Base-by-base conservation (phyloP, 2,113 vertebrate species). In the Phoxinus phoxinus region DNA sequence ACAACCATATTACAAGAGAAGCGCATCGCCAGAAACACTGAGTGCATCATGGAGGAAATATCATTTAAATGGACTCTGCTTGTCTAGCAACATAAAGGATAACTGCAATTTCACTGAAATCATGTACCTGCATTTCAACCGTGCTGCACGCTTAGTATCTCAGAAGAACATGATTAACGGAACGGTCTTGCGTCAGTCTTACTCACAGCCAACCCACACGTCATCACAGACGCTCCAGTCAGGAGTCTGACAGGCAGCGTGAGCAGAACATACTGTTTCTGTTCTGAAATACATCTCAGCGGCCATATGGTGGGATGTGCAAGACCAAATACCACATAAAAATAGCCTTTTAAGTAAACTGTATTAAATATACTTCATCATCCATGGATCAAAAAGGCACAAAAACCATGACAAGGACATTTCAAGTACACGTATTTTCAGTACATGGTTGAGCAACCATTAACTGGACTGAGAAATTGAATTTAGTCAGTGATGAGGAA, bases 211-310 rank as follows among this genome's bases (percentile, higher is more conserved):
- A 78, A 25, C 44, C 74, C 74, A 76, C 77, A 44, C 56, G 13
- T 12, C 77, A 80, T n/a, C 35, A 44, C 56, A 80, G 76, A n/a
- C 17, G 8, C 53, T 59, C 21, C 19, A 79, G 53, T 37, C 51
- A n/a, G 21, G 56, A 61, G 35, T 80, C 56, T 80, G 32, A 76
- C 73, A 51, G 73, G 44, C 46, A 76, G 44, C 46, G 12, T 21
- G n/a, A 76, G 73, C 23, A 61, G 77, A 80, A 80, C 56, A 80
- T 59, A 80, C 77, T 59, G 56, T 44, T 48, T 76, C 74, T 30
- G 7, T 12, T 61, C 77, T 80, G 7, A 80, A 61, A 80, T 37
- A 44, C 77, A 80, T 63, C 77, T 61, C 77, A 41, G 32, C 30
- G n/a, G 30, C 77, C 77, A 61, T 80, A 63, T 41, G 30, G 76